Evolutionary conservation across 2,888 invertebrate genomes (phyloP).

Genomic region (Antheraea assamensis): DNA sequence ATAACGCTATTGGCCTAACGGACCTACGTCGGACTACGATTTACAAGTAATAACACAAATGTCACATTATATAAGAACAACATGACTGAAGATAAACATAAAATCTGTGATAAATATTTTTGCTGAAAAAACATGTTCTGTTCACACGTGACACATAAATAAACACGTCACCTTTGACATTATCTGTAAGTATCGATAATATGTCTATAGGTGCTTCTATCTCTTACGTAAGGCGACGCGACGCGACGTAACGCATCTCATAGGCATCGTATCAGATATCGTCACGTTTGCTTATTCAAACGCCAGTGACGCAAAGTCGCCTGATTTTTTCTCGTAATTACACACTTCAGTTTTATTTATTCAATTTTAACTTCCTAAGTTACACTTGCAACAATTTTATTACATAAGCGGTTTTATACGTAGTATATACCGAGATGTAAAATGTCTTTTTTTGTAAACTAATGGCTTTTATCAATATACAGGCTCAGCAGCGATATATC

Average conservation of each 20-base stretch:
- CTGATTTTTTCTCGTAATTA: background rate
- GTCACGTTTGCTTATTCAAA: background rate
- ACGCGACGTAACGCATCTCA: background rate
- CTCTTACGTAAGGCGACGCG: conserved; percentile 5
- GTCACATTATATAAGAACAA: background rate
- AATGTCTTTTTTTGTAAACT: too few relatives aligned
- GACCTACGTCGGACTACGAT: too few relatives aligned
- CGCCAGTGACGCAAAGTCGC: background rate
- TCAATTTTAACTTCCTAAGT: background rate
- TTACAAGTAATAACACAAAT: background rate
- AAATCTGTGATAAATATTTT: background rate
- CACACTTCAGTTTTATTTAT: background rate
- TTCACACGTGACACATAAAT: background rate
- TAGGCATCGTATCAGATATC: background rate
- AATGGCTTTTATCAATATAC: too few relatives aligned
- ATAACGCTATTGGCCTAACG: too few relatives aligned
- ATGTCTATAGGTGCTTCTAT: background rate
- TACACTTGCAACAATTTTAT: too few relatives aligned
- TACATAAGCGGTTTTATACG: too few relatives aligned
- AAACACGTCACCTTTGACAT: background rate
- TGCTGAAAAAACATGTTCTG: background rate
- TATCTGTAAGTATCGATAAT: background rate
- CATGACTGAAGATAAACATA: background rate
- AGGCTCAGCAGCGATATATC: too few relatives aligned
- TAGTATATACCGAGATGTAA: too few relatives aligned